Evolutionary conservation across 2,888 invertebrate genomes (phyloP), one percentile per base, ranked within the genome.

Genomic region (Diarsia mendica): DNA sequence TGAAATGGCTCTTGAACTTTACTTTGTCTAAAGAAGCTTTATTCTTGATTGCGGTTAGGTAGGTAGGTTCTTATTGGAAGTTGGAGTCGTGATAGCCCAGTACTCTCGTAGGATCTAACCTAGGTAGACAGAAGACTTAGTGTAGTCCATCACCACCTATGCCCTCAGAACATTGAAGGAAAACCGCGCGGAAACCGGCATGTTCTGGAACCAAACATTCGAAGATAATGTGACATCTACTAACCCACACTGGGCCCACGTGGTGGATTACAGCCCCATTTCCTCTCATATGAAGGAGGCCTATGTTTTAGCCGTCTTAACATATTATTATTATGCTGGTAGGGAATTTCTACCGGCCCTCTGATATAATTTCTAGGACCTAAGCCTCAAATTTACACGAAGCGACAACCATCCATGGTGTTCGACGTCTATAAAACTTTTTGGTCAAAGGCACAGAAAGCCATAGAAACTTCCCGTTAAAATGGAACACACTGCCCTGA

Each of bases 401-500:
- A 18, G 6, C 6, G 2, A 10, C 20, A 46, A 15, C 11, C 6
- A 69, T 18, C 33, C 5, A n/a, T 60, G 3, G 6, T 48, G 13
- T 48, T 28, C 20, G 8, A 39, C 20, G 18, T 28, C 46, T 20
- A 53, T 46, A 28, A 77, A n/a, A 15, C 18, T 23, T 28, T 46
- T 23, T 5, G 5, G 20, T 15, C 63, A 63, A 48, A 28, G 11
- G 20, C 3, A 63, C 28, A 10, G 58, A 77, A 46, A 8, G 23
- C 0, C 18, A 49, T 55, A 46, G 11, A 63, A 66, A 39, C 1
- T 55, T 44, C 13, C 2, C 4, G 11, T 44, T 23, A 11, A 20
- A 60, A 77, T 65, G 64, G 39, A 58, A 60, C 28, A 67, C 53
- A 58, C 33, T 15, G 28, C 44, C 33, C 23, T 60, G 48, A 77